Conservation (phyloP, 2,797 vertebrate genomes). For the Clamator glandarius region DNA sequence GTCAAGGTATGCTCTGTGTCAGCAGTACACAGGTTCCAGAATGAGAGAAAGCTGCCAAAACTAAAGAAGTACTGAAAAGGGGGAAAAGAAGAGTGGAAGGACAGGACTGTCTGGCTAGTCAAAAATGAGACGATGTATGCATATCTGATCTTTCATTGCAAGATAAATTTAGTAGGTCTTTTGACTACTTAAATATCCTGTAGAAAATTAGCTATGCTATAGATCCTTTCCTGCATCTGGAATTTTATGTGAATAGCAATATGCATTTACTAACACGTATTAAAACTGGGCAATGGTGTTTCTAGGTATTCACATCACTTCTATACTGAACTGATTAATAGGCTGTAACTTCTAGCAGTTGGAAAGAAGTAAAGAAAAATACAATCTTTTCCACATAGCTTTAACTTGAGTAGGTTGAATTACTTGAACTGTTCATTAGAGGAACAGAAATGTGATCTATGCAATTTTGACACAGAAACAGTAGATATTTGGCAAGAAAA, state of each 20-base stretch:
- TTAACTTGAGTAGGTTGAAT: not conserved
- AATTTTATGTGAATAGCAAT: not conserved
- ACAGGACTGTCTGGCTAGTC: not conserved
- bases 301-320: not conserved
- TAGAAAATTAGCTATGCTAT: not conserved
- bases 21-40: not conserved
- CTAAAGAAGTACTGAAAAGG: not conserved
- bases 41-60: not conserved
- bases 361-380: constrained; percentile 2
- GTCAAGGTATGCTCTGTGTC: not conserved
- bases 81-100: not conserved
- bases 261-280: not conserved
- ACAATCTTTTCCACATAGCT: not conserved
- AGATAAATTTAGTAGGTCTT: not conserved
- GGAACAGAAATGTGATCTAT: not conserved
- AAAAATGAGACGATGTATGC: not conserved
- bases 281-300: not conserved
- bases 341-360: not conserved
- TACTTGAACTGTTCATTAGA: not conserved
- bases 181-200: not conserved
- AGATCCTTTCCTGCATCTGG: not conserved
- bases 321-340: not conserved
- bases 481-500: not conserved
- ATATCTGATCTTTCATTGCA: not conserved
- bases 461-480: not conserved